These are phyloP conservation scores for Paratrypauchen microcephalus DNA, from an alignment of 2,797 vertebrate genomes.

Conservation along the genomic window DNA sequence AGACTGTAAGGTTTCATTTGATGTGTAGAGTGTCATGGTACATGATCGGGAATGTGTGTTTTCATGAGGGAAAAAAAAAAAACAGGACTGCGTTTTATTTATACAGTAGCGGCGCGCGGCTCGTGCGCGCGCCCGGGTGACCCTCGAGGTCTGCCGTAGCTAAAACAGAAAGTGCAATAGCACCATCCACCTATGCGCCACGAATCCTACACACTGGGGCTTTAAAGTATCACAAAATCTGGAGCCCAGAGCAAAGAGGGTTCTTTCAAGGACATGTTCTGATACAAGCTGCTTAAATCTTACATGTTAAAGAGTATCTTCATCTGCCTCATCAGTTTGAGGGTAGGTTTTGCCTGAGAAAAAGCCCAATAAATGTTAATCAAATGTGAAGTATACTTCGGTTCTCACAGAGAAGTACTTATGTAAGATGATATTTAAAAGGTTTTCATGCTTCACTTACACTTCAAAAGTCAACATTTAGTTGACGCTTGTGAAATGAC, in stretches of 20 bases:
- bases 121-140: too few species aligned
- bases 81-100: too few species aligned
- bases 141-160: too few species aligned
- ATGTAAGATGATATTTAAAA: conserved; percentile 31
- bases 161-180: too few species aligned
- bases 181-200: too few species aligned
- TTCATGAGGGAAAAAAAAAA: too few species aligned
- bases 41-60: too few species aligned
- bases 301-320: not conserved
- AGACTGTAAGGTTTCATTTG: too few species aligned
- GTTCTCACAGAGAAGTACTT: conserved; percentile 12
- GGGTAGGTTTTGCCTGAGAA: conserved; percentile 1
- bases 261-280: not conserved
- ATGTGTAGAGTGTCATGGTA: too few species aligned
- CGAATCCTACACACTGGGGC: too few species aligned
- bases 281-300: not conserved
- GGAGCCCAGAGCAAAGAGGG: not conserved
- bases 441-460: conserved; percentile 13
- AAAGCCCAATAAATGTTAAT: conserved; percentile 7
- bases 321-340: not conserved
- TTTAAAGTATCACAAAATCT: not conserved
- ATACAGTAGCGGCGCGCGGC: too few species aligned
- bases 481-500: not conserved
- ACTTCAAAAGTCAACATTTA: conserved; percentile 12
- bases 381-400: conserved; percentile 2